A percentile compares a stretch with the other conserved stretches of the same genome.
Evolutionary conservation across 1,140 invertebrate species (phyloP).

Genomic region (Drosophila sp.): DNA sequence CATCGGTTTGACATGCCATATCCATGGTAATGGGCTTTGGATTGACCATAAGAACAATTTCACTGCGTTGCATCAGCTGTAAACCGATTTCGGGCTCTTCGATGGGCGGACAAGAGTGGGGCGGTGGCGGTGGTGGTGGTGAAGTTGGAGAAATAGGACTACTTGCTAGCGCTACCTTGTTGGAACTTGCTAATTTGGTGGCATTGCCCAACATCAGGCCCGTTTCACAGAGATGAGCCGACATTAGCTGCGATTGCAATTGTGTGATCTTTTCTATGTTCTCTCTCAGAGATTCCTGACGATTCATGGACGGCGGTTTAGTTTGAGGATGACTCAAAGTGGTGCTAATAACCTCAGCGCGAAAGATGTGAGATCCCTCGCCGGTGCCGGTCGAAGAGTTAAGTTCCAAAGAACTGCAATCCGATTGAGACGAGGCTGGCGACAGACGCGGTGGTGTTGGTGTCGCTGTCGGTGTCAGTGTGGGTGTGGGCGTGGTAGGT

Average conservation of each 20-base stretch:
- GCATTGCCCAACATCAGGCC: constrained; percentile 34
- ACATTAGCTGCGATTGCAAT: constrained; percentile 81
- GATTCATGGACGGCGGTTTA: constrained; percentile 56
- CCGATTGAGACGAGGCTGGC: constrained; percentile 67
- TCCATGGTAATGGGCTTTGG: constrained; percentile 85
- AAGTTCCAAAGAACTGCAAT: constrained; percentile 69
- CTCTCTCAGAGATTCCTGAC: constrained; percentile 77
- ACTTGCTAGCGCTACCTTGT: constrained; percentile 2
- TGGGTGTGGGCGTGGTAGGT: constrained; percentile 20
- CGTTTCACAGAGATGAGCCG: constrained; percentile 68
- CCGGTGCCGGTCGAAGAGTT: constrained; percentile 28
- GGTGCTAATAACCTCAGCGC: constrained; percentile 78
- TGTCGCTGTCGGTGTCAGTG: constrained; percentile 26
- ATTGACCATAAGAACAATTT: constrained; percentile 86
- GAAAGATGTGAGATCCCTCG: constrained; percentile 63
- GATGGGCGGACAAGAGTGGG: constrained; percentile 8
- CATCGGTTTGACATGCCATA: constrained; percentile 87
- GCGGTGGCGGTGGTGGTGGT: constrained; percentile 30
- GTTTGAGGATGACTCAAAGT: constrained; percentile 50
- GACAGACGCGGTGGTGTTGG: constrained; percentile 52
- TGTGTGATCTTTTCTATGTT: constrained; percentile 83
- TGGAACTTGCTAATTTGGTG: constrained; percentile 46
- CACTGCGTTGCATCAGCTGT: constrained; percentile 86
- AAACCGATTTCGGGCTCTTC: constrained; percentile 55
- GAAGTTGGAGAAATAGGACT: not conserved